Evolutionary conservation across 2,888 invertebrate genomes (phyloP).

Genomic region (Euplexia lucipara): DNA sequence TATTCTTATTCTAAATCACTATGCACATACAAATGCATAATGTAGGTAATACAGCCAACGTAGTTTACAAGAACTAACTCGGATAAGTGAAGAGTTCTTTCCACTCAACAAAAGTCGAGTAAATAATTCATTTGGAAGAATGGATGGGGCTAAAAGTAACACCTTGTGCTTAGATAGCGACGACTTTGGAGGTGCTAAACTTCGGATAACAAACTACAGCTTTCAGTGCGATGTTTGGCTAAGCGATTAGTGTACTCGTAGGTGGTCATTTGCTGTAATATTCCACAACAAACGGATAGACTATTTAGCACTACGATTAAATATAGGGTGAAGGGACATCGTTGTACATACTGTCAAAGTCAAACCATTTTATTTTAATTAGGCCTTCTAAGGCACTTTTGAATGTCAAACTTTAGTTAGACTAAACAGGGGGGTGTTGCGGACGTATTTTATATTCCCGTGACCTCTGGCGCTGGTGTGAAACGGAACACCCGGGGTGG

Average conservation of each 20-base stretch:
- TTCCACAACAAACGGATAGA: constrained; percentile 60
- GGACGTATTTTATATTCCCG: too few species aligned
- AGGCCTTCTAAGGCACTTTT: too few species aligned
- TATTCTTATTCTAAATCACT: constrained; percentile 14
- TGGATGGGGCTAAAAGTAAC: constrained; percentile 66
- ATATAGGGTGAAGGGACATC: too few species aligned
- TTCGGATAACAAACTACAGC: constrained; percentile 71
- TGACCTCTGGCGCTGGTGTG: too few species aligned
- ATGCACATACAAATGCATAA: constrained; percentile 20
- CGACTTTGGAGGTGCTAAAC: constrained; percentile 71
- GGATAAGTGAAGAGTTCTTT: constrained; percentile 38
- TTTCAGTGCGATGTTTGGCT: constrained; percentile 73
- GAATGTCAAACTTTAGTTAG: too few species aligned
- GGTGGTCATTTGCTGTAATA: constrained; percentile 74
- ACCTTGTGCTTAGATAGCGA: constrained; percentile 63
- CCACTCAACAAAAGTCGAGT: constrained; percentile 47
- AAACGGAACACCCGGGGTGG: too few species aligned
- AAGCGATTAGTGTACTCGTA: constrained; percentile 74
- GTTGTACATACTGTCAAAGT: too few species aligned
- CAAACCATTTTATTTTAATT: too few species aligned
- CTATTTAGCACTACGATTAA: constrained; percentile 62
- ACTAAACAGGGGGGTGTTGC: too few species aligned
- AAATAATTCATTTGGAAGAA: constrained; percentile 57
- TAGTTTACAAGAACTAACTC: constrained; percentile 38
- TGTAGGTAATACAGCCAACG: constrained; percentile 10